Evolutionary conservation across 2,888 invertebrate genomes (phyloP).

Genomic region (Pogonocherus hispidulus): DNA sequence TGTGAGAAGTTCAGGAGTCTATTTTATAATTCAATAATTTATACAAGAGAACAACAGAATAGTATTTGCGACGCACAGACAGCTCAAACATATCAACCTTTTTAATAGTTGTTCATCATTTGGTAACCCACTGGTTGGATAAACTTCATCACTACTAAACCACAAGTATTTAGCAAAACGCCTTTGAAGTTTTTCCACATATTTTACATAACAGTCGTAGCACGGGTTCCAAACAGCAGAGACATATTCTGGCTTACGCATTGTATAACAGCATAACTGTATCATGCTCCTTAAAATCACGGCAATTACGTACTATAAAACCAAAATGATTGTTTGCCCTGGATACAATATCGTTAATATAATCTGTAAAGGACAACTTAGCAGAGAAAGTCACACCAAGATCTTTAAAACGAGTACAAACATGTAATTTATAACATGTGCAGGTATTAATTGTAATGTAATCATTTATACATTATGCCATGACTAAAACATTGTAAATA

Average conservation of each 20-base stretch:
- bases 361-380: not conserved
- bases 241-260: no score
- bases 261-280: no score
- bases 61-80: not conserved
- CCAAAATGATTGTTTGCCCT: constrained; percentile 7
- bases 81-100: no score
- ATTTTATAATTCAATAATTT: not conserved
- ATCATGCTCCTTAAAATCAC: no score
- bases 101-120: no score
- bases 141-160: constrained; percentile 20
- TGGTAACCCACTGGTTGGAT: not conserved
- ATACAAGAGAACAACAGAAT: not conserved
- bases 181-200: constrained; percentile 13
- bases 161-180: constrained; percentile 23
- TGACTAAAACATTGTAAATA: no score
- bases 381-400: constrained; percentile 4
- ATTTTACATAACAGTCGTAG: not conserved
- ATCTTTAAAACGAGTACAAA: not conserved
- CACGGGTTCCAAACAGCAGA: constrained; percentile 2
- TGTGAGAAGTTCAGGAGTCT: not conserved
- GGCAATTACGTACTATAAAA: not conserved
- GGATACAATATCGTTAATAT: not conserved
- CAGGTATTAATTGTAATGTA: no score
- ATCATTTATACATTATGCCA: no score
- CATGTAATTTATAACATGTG: no score